phyloP scores from a whole-genome alignment of 2,113 vertebrate genomes.

The Hippocampus zosterae region DNA sequence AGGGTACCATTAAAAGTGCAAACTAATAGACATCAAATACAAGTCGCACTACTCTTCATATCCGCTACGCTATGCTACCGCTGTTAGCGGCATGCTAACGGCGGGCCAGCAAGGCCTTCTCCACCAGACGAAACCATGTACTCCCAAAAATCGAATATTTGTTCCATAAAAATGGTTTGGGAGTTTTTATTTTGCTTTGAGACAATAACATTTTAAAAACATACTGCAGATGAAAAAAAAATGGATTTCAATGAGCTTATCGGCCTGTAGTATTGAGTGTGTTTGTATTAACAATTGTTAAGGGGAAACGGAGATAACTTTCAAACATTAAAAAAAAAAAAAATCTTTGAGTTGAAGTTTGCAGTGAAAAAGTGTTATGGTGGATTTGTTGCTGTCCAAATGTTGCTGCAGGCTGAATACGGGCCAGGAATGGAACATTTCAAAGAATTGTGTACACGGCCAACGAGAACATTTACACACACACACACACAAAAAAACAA shows the following conservation, averaged over 20 bases:
- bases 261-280: too few species aligned
- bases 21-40: constrained; percentile 17
- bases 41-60: not conserved
- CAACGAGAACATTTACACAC: not conserved
- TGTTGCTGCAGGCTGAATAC: not conserved
- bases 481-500: not conserved
- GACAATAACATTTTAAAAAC: too few species aligned
- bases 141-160: too few species aligned
- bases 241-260: too few species aligned
- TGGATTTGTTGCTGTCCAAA: not conserved
- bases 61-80: not conserved
- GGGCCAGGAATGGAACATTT: not conserved
- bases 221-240: too few species aligned
- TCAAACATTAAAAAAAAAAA: not conserved
- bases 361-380: not conserved
- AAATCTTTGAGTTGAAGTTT: not conserved
- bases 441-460: not conserved
- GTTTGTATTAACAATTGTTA: too few species aligned
- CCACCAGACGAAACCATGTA: too few species aligned
- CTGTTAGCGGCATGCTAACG: not conserved
- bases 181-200: too few species aligned
- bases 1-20: constrained; percentile 70
- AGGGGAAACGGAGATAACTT: not conserved
- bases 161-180: too few species aligned
- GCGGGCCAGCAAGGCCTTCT: too few species aligned